Evolutionary conservation across 1,140 invertebrate species (phyloP).

Genomic region (Leptopilina boulardi): DNA sequence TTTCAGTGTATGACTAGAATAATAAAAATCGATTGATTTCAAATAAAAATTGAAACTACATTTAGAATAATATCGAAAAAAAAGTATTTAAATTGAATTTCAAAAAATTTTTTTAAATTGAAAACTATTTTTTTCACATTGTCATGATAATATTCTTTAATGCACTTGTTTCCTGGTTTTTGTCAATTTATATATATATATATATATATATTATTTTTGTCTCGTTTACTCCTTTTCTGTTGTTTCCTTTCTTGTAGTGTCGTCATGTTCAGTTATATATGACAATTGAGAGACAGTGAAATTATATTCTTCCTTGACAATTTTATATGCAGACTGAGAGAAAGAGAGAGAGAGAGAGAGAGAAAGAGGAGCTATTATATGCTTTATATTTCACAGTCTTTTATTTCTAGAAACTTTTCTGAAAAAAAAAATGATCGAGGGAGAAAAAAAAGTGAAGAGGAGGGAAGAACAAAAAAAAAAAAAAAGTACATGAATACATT

Average conservation of each 20-base stretch:
- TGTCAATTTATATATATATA: neutral
- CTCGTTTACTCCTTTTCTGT: neutral
- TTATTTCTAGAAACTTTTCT: conserved; percentile 9
- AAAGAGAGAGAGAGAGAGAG: no score
- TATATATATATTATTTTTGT: neutral
- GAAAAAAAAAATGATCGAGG: neutral
- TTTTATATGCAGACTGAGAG: no score
- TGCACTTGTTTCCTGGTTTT: conserved; percentile 4
- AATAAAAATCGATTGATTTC: no score
- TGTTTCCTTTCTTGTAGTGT: neutral
- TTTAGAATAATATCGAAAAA: no score
- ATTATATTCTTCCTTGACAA: conserved; percentile 5
- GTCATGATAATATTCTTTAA: conserved; percentile 10
- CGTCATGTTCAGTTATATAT: neutral
- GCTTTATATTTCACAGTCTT: conserved; percentile 17
- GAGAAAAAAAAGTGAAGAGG: neutral
- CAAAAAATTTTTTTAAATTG: no score
- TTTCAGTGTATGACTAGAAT: no score
- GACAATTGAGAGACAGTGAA: conserved; percentile 12
- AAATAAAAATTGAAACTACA: no score
- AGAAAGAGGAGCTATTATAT: neutral
- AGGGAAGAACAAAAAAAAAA: neutral
- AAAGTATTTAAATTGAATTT: no score
- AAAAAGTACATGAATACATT: neutral
- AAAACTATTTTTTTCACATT: neutral